These are phyloP conservation scores for Lysiphlebus fabarum DNA, from an alignment of 1,140 invertebrate genomes.

Conservation along the genomic window DNA sequence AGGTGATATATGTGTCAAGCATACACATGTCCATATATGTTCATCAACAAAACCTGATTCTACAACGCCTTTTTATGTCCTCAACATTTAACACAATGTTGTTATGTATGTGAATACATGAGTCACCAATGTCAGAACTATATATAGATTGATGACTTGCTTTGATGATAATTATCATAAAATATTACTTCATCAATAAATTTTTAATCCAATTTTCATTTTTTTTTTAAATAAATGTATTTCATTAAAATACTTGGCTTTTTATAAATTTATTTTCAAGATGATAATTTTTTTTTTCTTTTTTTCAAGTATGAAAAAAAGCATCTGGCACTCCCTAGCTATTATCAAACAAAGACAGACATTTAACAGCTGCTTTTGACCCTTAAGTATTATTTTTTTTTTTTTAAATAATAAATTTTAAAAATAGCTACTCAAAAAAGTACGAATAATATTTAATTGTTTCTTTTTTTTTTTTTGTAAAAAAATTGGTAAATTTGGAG, in stretches of 20 bases:
- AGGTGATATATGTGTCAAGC: slow-evolving; percentile 3
- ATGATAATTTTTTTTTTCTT: neutral
- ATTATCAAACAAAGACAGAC: slow-evolving; percentile 3
- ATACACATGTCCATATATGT: slow-evolving; percentile 21
- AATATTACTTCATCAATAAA: too few species aligned
- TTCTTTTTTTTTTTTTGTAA: too few species aligned
- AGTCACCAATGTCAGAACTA: slow-evolving; percentile 52
- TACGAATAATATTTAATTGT: neutral
- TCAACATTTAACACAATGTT: slow-evolving; percentile 19
- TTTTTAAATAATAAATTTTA: too few species aligned
- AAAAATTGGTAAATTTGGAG: neutral
- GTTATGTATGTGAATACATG: slow-evolving; percentile 30
- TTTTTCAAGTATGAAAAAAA: neutral
- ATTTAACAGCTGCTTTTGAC: slow-evolving; percentile 11
- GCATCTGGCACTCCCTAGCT: slow-evolving; percentile 17
- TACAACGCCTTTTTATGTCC: slow-evolving; percentile 27
- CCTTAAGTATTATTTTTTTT: neutral
- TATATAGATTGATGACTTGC: slow-evolving; percentile 44
- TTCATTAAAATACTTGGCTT: neutral
- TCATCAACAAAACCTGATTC: slow-evolving; percentile 22
- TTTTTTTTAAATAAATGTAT: neutral
- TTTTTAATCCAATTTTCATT: slow-evolving; percentile 1
- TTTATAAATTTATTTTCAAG: neutral
- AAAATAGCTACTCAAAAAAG: too few species aligned
- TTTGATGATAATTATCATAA: slow-evolving; percentile 33